Evolutionary conservation across 2,113 vertebrate genomes (phyloP).

Genomic region (Gymnorhina tibicen): DNA sequence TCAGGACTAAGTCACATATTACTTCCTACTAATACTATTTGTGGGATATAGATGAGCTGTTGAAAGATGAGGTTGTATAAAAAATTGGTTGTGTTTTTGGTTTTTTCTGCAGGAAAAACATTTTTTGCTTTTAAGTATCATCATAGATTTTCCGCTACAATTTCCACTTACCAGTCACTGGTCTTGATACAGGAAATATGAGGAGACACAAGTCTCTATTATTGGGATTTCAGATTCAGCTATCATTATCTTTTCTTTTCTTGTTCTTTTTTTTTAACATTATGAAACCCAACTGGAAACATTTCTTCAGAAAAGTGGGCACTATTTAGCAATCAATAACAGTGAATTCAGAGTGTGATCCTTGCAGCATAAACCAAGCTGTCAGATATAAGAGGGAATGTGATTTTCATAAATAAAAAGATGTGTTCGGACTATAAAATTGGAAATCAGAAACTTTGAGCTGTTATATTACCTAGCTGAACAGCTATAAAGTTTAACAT

Average conservation of each 20-base stretch:
- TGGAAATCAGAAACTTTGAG: neutral
- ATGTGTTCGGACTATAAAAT: neutral
- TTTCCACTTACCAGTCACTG: neutral
- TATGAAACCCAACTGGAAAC: neutral
- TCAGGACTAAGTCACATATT: neutral
- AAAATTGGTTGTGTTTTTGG: neutral
- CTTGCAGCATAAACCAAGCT: neutral
- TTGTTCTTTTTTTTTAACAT: neutral
- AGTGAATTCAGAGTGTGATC: neutral
- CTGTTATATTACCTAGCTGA: neutral
- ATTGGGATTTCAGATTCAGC: neutral
- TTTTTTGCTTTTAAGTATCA: neutral
- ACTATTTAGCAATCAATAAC: neutral
- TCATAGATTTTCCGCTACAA: neutral
- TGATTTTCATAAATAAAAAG: conserved; percentile 4
- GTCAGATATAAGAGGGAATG: neutral
- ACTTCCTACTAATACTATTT: neutral
- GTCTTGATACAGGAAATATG: neutral
- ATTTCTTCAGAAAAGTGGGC: neutral
- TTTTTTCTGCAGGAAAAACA: neutral
- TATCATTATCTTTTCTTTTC: neutral
- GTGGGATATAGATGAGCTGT: neutral
- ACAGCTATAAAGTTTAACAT: neutral
- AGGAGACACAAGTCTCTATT: neutral
- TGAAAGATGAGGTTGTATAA: neutral